Base-by-base conservation (phyloP, 2,888 invertebrate genomes). In the Cyclophora albipunctata region DNA sequence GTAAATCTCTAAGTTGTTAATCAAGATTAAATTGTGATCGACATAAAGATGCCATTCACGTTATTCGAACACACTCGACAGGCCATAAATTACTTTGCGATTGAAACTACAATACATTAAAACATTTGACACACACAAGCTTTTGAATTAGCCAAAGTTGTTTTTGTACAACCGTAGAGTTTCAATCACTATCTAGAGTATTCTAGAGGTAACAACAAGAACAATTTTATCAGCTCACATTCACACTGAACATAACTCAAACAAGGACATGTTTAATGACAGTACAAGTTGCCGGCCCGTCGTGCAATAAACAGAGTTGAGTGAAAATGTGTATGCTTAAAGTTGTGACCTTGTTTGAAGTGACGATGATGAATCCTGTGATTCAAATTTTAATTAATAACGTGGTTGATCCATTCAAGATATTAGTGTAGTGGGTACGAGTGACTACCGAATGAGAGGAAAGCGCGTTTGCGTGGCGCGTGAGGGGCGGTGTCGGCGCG, bases 391-490 rank as follows among this genome's bases (percentile, higher is more conserved):
- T 48, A 55, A 55, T 55, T 55, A 55, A 55, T 55, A 55, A 55
- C 47, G 52, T 55, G 50, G 50, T 43, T 50, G 50, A 50, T 46
- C 50, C 44, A 50, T 47, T 50, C 49, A 47, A 46, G 52, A 52
- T 52, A 52, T 52, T 52, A 52, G 51, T 49, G 41, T 50, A 54
- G 53, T 60, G 57, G 57, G 57, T 62, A 53, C 42, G 53, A 49
- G 40, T 60, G 59, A 63, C 5, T 37, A 5, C 37, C 5, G 37
- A 5, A 37, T 37, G 37, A 2, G 4, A 5, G 37, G 37, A 37
- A 65, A 69, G 74, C 73, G 75, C 74, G 67, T 64, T 65, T 63
- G 66, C 64, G 63, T 58, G 60, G 61, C 51, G 60, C 52, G 71
- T 64, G 68, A 65, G 67, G 63, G 59, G 63, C 59, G 57, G 62